Percentiles rank a stretch among this genome's conserved stretches.
Conservation (phyloP, 1,140 invertebrate species). For the Penaeus chinensis region DNA sequence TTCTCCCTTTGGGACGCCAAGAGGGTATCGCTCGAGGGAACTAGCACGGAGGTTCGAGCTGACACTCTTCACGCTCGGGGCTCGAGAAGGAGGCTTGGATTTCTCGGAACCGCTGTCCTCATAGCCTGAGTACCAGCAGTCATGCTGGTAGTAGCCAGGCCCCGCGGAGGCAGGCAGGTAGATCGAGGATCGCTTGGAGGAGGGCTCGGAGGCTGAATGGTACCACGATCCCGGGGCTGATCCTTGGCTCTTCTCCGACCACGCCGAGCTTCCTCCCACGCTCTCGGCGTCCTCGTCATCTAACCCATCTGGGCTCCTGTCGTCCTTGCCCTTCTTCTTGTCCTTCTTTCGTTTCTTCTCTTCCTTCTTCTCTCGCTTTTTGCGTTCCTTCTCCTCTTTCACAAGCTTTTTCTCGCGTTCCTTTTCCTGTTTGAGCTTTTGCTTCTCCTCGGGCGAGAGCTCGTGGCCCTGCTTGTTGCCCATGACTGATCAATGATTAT, state of each 20-base stretch:
- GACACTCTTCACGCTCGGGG: slow-evolving; percentile 49
- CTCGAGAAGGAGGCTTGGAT: slow-evolving; percentile 58
- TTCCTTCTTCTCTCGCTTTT: slow-evolving; percentile 55
- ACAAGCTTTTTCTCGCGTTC: slow-evolving; percentile 58
- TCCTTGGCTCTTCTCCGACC: slow-evolving; percentile 62
- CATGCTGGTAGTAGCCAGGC: slow-evolving; percentile 63
- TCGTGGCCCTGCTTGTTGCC: slow-evolving; percentile 63
- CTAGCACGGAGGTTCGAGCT: slow-evolving; percentile 47
- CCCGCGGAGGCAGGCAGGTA: slow-evolving; percentile 63
- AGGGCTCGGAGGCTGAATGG: slow-evolving; percentile 63
- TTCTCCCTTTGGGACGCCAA: slow-evolving; percentile 55
- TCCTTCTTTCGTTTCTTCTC: slow-evolving; percentile 58
- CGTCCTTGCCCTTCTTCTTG: slow-evolving; percentile 55
- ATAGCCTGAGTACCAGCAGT: slow-evolving; percentile 62
- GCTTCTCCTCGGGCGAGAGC: slow-evolving; percentile 61
- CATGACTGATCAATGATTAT: slow-evolving; percentile 38
- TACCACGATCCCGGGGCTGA: slow-evolving; percentile 63
- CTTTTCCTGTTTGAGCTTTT: slow-evolving; percentile 60
- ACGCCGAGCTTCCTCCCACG: slow-evolving; percentile 52
- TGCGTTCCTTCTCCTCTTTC: slow-evolving; percentile 59
- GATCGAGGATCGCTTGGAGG: slow-evolving; percentile 61
- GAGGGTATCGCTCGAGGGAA: slow-evolving; percentile 61
- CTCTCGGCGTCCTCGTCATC: slow-evolving; percentile 57
- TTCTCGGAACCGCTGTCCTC: slow-evolving; percentile 62
- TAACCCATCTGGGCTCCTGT: slow-evolving; percentile 26